Conservation (phyloP, 1,140 invertebrate genomes). For the Ostrea denselamellosa region DNA sequence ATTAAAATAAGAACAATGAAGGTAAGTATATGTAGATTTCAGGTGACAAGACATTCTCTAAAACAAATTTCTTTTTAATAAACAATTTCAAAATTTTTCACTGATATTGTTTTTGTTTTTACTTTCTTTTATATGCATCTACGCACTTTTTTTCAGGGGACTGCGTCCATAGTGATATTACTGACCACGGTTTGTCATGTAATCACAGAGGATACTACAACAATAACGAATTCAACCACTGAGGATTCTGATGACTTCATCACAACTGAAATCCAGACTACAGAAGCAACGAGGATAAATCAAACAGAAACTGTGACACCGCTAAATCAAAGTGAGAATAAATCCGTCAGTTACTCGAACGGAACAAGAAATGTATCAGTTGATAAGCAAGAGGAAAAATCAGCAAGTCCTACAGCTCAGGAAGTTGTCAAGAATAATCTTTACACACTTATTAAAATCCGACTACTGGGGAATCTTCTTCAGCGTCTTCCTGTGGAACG, state of each 20-base stretch:
- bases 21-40: background rate
- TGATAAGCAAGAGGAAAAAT: background rate
- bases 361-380: background rate
- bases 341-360: background rate
- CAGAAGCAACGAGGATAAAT: background rate
- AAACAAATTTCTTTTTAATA: no score
- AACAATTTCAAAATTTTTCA: background rate
- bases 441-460: background rate
- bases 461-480: conserved; percentile 5
- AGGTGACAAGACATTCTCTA: background rate
- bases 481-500: background rate
- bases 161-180: background rate
- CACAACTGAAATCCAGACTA: background rate
- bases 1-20: background rate
- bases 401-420: background rate
- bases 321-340: background rate
- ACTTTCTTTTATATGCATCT: background rate
- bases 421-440: conserved; percentile 13
- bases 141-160: background rate
- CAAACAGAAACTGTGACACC: background rate
- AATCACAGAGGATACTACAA: background rate
- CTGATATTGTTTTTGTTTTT: background rate
- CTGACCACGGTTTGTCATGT: background rate
- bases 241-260: background rate
- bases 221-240: background rate